Base-by-base conservation (phyloP, 1,140 invertebrate species). In the Bombus waltoni region DNA sequence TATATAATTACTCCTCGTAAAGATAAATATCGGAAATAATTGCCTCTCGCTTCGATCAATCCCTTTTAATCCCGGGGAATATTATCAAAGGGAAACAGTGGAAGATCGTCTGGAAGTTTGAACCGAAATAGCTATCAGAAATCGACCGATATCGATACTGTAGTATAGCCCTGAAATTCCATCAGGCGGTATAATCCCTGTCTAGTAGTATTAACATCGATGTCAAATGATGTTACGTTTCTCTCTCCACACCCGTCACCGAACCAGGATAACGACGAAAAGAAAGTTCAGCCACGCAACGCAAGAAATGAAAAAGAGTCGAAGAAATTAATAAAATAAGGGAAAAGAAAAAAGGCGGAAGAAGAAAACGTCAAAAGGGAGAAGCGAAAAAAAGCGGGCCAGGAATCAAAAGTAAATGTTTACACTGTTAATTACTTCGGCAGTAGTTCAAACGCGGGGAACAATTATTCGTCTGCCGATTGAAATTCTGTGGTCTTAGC, bases 401-500 rank as follows among this genome's bases (percentile, higher is more conserved):
- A 53, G 44, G 77, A 89, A 84, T 84, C 88, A 72, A 90, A 77
- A 82, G 86, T 84, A 88, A 91, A 91, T 91, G 87, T 91, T 91
- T 89, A 91, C 85, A 84, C 59, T 75, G 90, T 87, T 91, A 91
- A 91, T 91, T 90, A 86, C 87, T 79, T 80, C 79, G 72, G 73
- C 47, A 62, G 76, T 81, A 82, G 84, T 83, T 86, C 71, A 85
- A 89, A 86, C 83, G 81, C 44, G 78, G 83, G 80, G 88, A 93
- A 92, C 92, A 92, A 93, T 93, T 93, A 93, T 91, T 91, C 93
- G 91, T 90, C 89, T 87, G 86, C 85, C 89, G 93, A 94, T 94
- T 94, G 93, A 94, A 94, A 93, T 93, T 92, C 92, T 87, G 92
- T 90, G 92, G 92, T 87, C 91, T 92, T 92, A 93, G 89, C 92